Base-by-base conservation (phyloP, 2,888 invertebrate species). In the Microplitis manilae region DNA sequence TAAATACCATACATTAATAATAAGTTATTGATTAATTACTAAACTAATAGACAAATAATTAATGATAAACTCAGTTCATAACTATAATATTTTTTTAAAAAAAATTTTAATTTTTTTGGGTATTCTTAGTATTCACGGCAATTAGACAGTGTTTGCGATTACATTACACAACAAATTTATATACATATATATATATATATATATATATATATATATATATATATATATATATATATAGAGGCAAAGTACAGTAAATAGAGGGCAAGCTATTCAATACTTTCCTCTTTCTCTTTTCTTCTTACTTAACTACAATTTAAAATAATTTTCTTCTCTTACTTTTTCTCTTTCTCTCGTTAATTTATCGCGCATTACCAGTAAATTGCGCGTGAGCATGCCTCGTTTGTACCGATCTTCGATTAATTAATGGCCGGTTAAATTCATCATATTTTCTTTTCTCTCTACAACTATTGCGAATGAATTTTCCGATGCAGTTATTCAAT, bases 121-220 rank as follows among this genome's bases (percentile, higher is more conserved):
- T 62, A 17, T 71, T 60, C 72, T 70, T 40, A 20, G 39, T 60
- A 20, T 62, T 62, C 67, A 39, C 71, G 75, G 71, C 70, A 75
- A 71, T 77, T 77, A 75, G 67, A 65, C 75, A 77, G 72, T 77
- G 70, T 75, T 77, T 77, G 71, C 75, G 40, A 77, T 77, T 71
- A 75, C 75, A 77, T 77, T 77, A 67, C 41, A 65, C 76, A 76
- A 20, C 70, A 65, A 75, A 17, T 65, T 15, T 38, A 30, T 30
- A 30, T 30, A 30, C 4, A 50, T 13, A 13, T 50, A 50, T n/a
- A 30, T 8, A 41, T 68, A 41, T 17, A 41, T 41, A 68, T 1
- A 17, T 30, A 50, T 13, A 13, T 50, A 50, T n/a, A 30, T 8
- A 41, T 68, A 41, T 38, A 30, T 30, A 30, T 30, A 30, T 30